Conservation (phyloP, 2,797 vertebrate genomes). For the Crocodylus rhombifer region DNA sequence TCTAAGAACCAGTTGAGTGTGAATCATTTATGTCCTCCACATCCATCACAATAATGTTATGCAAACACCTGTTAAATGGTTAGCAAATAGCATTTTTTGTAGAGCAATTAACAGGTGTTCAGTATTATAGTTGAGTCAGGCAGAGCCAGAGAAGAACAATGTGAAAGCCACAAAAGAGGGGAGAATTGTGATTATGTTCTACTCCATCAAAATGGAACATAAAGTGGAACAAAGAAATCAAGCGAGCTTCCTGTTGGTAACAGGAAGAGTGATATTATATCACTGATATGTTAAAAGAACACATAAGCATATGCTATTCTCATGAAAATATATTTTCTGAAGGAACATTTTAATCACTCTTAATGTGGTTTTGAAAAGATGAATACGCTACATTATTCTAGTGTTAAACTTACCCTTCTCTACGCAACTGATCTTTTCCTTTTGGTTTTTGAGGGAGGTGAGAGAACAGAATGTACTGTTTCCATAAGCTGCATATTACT, state of each 20-base stretch:
- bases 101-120: neutral
- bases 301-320: neutral
- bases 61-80: neutral
- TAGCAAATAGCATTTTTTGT: conserved; percentile 22
- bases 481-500: neutral
- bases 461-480: neutral
- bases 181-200: neutral
- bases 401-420: neutral
- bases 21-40: neutral
- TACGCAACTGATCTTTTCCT: neutral
- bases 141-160: neutral
- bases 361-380: neutral
- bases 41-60: neutral
- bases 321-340: neutral
- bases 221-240: neutral
- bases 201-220: neutral
- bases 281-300: neutral
- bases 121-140: neutral
- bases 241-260: neutral
- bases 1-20: too few species aligned
- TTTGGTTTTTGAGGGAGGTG: neutral
- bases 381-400: neutral
- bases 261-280: conserved; percentile 20
- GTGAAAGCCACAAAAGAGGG: neutral
- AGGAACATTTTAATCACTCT: neutral